Percentiles rank a stretch among this genome's conserved stretches.
Evolutionary conservation across 2,113 vertebrate species (phyloP).

Genomic region (Oceanodroma tethys): DNA sequence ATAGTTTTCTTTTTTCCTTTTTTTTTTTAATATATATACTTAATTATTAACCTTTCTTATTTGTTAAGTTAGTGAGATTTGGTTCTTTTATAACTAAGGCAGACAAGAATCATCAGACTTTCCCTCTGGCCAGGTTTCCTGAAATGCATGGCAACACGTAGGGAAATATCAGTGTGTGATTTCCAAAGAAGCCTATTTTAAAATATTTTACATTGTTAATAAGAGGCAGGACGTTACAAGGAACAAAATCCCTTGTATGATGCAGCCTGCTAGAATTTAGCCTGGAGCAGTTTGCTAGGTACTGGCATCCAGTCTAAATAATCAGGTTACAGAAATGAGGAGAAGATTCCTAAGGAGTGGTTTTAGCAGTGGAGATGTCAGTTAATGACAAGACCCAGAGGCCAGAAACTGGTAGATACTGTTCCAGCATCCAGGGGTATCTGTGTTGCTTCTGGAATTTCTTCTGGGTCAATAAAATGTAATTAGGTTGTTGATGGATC

Average conservation of each 20-base stretch:
- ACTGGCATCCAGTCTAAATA: background rate
- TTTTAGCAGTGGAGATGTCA: background rate
- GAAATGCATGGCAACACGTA: background rate
- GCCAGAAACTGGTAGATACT: background rate
- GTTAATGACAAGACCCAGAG: background rate
- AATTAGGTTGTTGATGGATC: slow-evolving; percentile 2
- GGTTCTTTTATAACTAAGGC: background rate
- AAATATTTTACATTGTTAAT: background rate
- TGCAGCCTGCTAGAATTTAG: background rate
- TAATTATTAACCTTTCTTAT: background rate
- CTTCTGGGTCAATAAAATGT: background rate
- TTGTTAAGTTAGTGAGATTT: background rate
- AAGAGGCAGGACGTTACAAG: background rate
- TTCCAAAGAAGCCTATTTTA: background rate
- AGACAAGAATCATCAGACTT: background rate
- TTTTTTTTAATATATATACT: background rate
- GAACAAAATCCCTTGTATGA: background rate
- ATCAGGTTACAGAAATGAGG: background rate
- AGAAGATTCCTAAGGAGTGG: background rate
- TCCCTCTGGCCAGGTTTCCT: background rate
- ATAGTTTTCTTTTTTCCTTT: background rate
- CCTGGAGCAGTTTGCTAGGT: background rate
- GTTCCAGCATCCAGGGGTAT: background rate
- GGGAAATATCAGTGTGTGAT: background rate
- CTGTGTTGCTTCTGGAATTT: background rate